Conservation (phyloP, 2,797 vertebrate species). For the Avahi laniger region DNA sequence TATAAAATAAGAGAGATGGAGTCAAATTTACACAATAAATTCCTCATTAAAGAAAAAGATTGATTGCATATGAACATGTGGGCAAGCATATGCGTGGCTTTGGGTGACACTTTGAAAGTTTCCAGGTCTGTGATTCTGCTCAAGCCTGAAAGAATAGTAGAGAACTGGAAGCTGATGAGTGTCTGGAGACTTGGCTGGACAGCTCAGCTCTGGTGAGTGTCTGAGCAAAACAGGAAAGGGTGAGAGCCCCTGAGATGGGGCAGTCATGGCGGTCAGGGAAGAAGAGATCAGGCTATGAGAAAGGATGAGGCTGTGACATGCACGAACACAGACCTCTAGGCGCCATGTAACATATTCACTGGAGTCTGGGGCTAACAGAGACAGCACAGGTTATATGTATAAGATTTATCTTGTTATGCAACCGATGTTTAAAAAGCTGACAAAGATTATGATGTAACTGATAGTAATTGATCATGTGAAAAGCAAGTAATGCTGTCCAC, state of each 20-base stretch:
- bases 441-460: background rate
- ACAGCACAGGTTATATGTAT: too few species aligned
- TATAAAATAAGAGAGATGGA: background rate
- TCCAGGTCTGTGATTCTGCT: background rate
- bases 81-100: background rate
- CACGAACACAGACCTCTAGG: background rate
- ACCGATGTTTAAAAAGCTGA: background rate
- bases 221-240: background rate
- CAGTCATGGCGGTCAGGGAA: background rate
- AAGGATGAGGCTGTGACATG: background rate
- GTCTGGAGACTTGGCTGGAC: background rate
- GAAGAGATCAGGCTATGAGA: background rate
- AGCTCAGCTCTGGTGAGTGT: background rate
- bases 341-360: background rate
- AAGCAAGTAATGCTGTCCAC: background rate
- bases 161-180: background rate
- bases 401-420: background rate
- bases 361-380: background rate
- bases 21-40: background rate
- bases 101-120: background rate
- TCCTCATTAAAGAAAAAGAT: constrained; percentile 40
- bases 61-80: constrained; percentile 9
- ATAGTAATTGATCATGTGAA: background rate
- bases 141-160: background rate
- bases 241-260: background rate